Evolutionary conservation across 2,113 vertebrate genomes (phyloP), one percentile per base, ranked within the genome.

Genomic region (Agelaius tricolor): DNA sequence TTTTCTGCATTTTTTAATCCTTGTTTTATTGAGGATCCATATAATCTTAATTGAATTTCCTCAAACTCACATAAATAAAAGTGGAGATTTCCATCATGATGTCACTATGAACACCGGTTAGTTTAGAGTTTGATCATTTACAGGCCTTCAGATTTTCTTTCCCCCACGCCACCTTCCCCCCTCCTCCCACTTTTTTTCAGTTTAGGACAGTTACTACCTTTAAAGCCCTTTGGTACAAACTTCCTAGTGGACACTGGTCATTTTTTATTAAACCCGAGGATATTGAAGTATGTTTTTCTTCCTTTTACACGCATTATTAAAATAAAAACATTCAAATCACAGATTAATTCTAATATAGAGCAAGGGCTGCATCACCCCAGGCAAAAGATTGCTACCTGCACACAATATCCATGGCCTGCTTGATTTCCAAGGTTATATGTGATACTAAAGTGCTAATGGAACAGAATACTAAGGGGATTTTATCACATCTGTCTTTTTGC

Each of bases 261-360:
- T 74, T 68, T 92, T 6, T 30, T 65, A 61, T 13, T 93, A 87
- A 23, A 79, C 23, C 14, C 79, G 47, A 57, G 77, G 10, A 37
- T 41, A 74, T 66, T 33, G 6, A 59, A 73, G 44, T 41, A 9
- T 17, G 0, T 59, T 54, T 72, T 87, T 58, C 43, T 93, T 74
- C 27, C 11, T 93, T 19, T 68, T 69, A 14, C 15, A 65, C 54
- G 28, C 12, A 82, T 15, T 87, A 66, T 79, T 90, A 27, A 87
- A 80, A 84, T 28, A 10, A 8, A 86, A 82, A 4, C 62, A 33
- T 35, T 67, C 21, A 67, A 71, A 39, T 39, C 52, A 43, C 59
- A 44, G 43, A n/a, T 87, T 87, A 94, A 49, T 96, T 93, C 61
- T 52, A 81, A 73, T 20, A 44, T 11, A 94, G 81, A 90, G 49